Evolutionary conservation across 2,113 vertebrate genomes (phyloP), one percentile per base, ranked within the genome.

Genomic region (Orycteropus afer): DNA sequence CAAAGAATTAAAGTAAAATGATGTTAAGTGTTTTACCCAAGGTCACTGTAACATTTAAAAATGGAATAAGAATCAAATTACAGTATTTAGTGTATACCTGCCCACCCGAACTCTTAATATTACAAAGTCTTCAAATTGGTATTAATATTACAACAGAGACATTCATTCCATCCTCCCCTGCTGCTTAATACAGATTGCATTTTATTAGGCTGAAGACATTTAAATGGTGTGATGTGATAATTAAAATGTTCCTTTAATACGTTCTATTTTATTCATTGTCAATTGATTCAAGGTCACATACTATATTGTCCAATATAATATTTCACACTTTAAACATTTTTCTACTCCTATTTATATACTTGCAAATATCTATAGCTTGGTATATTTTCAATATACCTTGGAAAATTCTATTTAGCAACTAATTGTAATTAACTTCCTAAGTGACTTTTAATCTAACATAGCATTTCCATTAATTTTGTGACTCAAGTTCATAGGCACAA

Each of bases 171-270:
- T 23, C n/a, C 45, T 89, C 22, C 93, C 53, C 20, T 89, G 65
- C 65, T 96, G 79, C 65, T 71, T 93, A 51, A 22, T 29, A 89
- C 71, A 96, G 78, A 89, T 74, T 93, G 49, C 45, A 57, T 87
- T 96, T 95, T 96, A 96, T 96, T 96, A 96, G 73, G 93, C 18
- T 94, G 40, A 94, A 95, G 80, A 78, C 51, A 97, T 83, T 92
- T 74, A 96, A 95, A 79, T 90, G 55, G 57, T 91, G 95, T 96
- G 92, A 97, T 93, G 74, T 89, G 76, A 95, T 97, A 96, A 97
- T 96, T 96, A 97, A 97, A 96, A 85, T 82, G 40, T 76, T 93
- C 59, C 37, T 76, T 80, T 92, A 91, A 80, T 86, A 77, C 63
- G 1, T 53, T 45, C 40, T 65, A 49, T 90, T 96, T 95, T 82